Conservation (phyloP, 2,113 vertebrate genomes). For the Naja naja region DNA sequence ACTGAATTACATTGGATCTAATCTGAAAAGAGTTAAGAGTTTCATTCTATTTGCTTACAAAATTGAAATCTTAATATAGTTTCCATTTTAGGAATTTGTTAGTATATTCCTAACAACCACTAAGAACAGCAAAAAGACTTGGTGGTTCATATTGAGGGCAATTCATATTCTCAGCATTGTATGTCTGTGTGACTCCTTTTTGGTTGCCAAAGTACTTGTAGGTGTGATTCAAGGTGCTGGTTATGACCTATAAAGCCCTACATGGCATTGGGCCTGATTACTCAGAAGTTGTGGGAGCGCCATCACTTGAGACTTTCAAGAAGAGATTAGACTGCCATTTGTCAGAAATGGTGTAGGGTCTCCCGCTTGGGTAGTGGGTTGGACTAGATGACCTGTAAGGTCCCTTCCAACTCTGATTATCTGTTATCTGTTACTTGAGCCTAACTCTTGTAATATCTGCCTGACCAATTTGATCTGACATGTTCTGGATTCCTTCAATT, state of each 20-base stretch:
- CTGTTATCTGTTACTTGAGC: background rate
- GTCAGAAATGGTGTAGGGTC: too few species aligned
- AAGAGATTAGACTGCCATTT: too few species aligned
- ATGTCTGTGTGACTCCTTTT: background rate
- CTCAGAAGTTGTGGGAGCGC: too few species aligned
- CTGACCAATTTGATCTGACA: background rate
- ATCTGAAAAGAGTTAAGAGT: background rate
- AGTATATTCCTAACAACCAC: background rate
- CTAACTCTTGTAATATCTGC: background rate
- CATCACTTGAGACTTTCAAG: too few species aligned
- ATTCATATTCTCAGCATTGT: background rate
- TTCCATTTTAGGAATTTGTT: background rate
- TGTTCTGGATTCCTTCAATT: background rate
- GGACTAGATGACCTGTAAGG: too few species aligned
- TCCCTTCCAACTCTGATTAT: too few species aligned
- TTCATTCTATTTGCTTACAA: background rate
- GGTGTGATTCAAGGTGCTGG: background rate
- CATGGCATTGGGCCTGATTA: background rate
- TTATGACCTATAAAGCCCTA: background rate
- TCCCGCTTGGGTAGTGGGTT: too few species aligned
- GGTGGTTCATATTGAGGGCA: background rate
- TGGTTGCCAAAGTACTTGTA: background rate
- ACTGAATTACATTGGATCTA: background rate
- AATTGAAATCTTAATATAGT: conserved; percentile 10
- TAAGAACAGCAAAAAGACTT: background rate